phyloP scores from a whole-genome alignment of 1,140 invertebrate genomes.

The Helicoverpa armigera region DNA sequence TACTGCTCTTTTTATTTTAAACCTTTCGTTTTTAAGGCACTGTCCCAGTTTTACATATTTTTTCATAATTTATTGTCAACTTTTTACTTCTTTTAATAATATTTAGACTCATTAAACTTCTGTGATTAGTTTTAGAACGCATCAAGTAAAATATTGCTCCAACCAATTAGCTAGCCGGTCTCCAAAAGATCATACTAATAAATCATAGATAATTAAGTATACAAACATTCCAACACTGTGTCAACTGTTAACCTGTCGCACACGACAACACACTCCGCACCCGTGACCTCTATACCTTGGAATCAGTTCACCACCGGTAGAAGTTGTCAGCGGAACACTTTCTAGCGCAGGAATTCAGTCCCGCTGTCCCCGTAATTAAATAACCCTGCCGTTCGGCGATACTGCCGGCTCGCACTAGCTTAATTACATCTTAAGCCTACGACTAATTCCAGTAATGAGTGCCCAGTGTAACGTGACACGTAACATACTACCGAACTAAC shows the following conservation, averaged over 20 bases:
- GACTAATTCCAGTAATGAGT: background rate
- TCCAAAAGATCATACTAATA: too few species aligned
- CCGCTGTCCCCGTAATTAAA: slow-evolving; percentile 54
- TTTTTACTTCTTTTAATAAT: background rate
- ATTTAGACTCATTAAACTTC: too few species aligned
- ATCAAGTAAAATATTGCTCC: too few species aligned
- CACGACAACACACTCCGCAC: background rate
- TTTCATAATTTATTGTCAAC: background rate
- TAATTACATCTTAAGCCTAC: slow-evolving; percentile 14
- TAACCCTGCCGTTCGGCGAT: slow-evolving; percentile 36
- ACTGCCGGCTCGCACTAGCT: slow-evolving; percentile 47
- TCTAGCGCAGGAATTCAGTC: slow-evolving; percentile 48
- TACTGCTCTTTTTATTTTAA: slow-evolving; percentile 37
- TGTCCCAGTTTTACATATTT: background rate
- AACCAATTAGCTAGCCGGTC: too few species aligned
- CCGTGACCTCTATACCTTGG: slow-evolving; percentile 11
- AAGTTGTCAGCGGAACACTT: slow-evolving; percentile 44
- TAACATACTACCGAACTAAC: background rate
- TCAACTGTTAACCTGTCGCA: background rate
- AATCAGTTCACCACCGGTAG: slow-evolving; percentile 2
- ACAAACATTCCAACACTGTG: too few species aligned
- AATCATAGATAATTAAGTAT: too few species aligned
- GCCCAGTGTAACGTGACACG: background rate
- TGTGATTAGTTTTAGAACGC: too few species aligned
- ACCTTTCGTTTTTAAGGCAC: slow-evolving; percentile 8